Base-by-base conservation (phyloP, 2,113 vertebrate genomes). In the Haemorhous mexicanus region DNA sequence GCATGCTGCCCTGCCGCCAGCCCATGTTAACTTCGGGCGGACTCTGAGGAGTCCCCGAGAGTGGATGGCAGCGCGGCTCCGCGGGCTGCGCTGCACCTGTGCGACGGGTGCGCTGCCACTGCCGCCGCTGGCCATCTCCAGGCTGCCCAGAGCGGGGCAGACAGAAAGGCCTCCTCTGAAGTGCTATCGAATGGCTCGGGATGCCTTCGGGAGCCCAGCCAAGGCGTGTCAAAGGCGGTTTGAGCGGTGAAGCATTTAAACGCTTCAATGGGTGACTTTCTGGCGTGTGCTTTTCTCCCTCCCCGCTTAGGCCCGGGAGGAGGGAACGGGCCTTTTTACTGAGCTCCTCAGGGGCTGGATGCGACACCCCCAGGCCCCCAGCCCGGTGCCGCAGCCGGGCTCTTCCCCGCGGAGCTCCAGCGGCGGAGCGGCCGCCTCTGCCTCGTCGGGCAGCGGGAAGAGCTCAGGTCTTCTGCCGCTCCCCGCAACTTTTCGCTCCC, bases 171-270 rank as follows among this genome's bases (percentile, higher is more conserved):
- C 86, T 23, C 87, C 66, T 76, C 92, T 58, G 79, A 92, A 87
- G 87, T 2, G 83, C 94, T 82, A 73, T 86, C 94, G 21, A 78
- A 43, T 86, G 95, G 93, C 93, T 53, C 63, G 20, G 79, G 84
- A 76, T n/a, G 96, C 87, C 49, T 94, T 73, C 7, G 95, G 94
- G 94, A 94, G 56, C 78, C 64, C 59, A 64, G 97, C 95, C 97
- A 96, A 96, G 83, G 76, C 88, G 79, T 77, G 96, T 97, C 89
- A 96, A 39, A 81, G 92, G 93, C 90, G 43, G 43, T 91, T 82
- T 92, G 89, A 90, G 93, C 69, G 37, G 91, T 81, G 85, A 92
- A 55, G 64, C 93, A 58, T 89, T 92, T 91, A 86, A 95, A 84
- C 20, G 80, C 68, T 89, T 74, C 93, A 86, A 18, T 47, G 80